These are phyloP conservation scores for Semicossyphus pulcher DNA, from an alignment of 2,113 vertebrate species.

Conservation along the genomic window DNA sequence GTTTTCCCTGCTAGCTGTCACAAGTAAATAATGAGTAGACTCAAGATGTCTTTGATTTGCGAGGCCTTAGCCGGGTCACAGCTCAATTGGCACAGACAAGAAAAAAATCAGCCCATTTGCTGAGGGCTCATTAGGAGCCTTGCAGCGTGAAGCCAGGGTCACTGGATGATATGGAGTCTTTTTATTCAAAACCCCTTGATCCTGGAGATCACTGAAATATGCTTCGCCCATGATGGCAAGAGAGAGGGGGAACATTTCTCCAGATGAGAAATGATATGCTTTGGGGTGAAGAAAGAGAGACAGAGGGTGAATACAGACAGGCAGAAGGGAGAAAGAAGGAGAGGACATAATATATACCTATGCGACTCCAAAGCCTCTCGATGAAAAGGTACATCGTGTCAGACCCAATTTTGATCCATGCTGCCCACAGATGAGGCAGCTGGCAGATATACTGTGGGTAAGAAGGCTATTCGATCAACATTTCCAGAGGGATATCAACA, in stretches of 20 bases:
- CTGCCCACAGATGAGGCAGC: constrained; percentile 60
- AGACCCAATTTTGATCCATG: constrained; percentile 66
- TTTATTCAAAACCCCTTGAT: constrained; percentile 73
- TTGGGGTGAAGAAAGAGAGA: constrained; percentile 36
- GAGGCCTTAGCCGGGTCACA: constrained; percentile 65
- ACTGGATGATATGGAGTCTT: constrained; percentile 56
- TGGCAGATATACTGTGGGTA: constrained; percentile 61
- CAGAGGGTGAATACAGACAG: constrained; percentile 25
- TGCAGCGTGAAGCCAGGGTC: constrained; percentile 52
- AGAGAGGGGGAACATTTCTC: constrained; percentile 56
- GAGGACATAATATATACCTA: constrained; percentile 63
- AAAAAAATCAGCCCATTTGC: constrained; percentile 56
- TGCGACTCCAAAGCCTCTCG: constrained; percentile 51
- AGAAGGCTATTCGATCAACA: constrained; percentile 55
- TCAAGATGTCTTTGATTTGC: constrained; percentile 75
- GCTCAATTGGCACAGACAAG: constrained; percentile 68
- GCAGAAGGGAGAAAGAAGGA: constrained; percentile 25
- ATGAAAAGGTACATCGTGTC: constrained; percentile 74
- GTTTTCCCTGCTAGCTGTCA: constrained; percentile 67
- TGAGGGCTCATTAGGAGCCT: constrained; percentile 71
- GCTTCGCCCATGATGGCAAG: constrained; percentile 42
- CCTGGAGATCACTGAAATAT: constrained; percentile 63
- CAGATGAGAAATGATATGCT: constrained; percentile 65
- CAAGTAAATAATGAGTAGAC: constrained; percentile 75
- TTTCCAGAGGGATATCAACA: constrained; percentile 46